Base-by-base conservation (phyloP, 2,113 vertebrate species). In the Myxocyprinus asiaticus region DNA sequence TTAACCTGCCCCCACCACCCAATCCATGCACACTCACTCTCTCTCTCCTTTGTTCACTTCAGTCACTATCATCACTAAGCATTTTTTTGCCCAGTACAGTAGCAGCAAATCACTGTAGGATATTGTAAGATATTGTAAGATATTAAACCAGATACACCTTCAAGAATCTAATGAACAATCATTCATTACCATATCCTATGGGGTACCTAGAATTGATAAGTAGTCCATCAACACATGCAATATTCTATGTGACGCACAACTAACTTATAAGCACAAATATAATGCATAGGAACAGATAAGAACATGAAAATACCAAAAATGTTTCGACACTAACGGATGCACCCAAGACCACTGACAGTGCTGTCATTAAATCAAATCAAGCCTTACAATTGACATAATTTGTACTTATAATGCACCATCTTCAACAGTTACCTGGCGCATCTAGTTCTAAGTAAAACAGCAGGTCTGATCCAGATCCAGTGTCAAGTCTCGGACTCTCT, bases 361-460 rank as follows among this genome's bases (percentile, higher is more conserved):
- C 22, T 33, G 22, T 33, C 22, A 33, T 33, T 33, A 33, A 33
- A 33, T 64, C 47, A 63, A 8, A 45, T 55, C 4, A n/a, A 51
- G 10, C 56, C 12, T 47, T 9, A 69, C 4, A 7, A 78, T 63
- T 58, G 12, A 74, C 77, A 50, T 3, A 33, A 4, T 56, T 61
- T 22, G n/a, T 12, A 47, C 44, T 33, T 33, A 33, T 33, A 33
- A 33, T 64, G 56, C 67, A 53, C 22, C 9, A 67, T 71, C 58
- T 72, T 43, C 7, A 69, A 15, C 56, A 74, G 55, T 92, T 93
- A 96, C 94, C 94, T 94, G 94, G 92, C 85, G 89, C 90, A 85
- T 95, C 94, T 93, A 95, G 94, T 90, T 95, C 94, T 94, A 94
- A 90, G 90, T 92, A 94, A 93, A 95, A 94, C 88, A 93, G 91